Evolutionary conservation across 1,140 invertebrate species (phyloP).

Genomic region (Drepana arcuata): DNA sequence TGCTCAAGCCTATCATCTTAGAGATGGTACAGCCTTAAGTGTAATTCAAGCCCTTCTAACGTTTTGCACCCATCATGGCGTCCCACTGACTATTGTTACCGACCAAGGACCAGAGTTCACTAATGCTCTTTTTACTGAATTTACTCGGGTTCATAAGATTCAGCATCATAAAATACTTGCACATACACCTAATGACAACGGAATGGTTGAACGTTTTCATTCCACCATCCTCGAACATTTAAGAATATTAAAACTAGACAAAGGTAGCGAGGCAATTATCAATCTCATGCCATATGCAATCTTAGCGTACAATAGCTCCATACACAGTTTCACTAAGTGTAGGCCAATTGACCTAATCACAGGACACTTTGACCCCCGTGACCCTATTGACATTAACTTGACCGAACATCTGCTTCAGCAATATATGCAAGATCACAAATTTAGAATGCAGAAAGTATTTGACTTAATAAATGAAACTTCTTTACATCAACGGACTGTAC

Average conservation of each 20-base stretch:
- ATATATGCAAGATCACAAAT: slow-evolving; percentile 3
- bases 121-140: too few species aligned
- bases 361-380: slow-evolving; percentile 10
- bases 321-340: slow-evolving; percentile 11
- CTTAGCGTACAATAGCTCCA: slow-evolving; percentile 12
- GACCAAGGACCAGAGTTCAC: too few species aligned
- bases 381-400: slow-evolving; percentile 5
- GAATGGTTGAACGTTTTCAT: too few species aligned
- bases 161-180: too few species aligned
- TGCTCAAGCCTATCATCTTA: too few species aligned
- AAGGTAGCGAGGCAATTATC: slow-evolving; percentile 1
- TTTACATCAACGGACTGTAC: slow-evolving; percentile 2
- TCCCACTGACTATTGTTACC: too few species aligned
- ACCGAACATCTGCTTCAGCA: slow-evolving; percentile 6
- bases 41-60: too few species aligned
- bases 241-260: slow-evolving; percentile 11
- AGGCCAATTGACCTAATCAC: slow-evolving; percentile 12
- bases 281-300: slow-evolving; percentile 16
- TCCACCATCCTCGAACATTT: slow-evolving; percentile 18
- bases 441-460: slow-evolving; percentile 3
- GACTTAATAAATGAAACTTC: slow-evolving; percentile 8
- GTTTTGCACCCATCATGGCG: too few species aligned
- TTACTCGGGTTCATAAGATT: too few species aligned
- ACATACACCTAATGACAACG: too few species aligned
- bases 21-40: too few species aligned